These are phyloP conservation scores for Heterochromis multidens DNA, from an alignment of 2,113 vertebrate genomes.

Conservation along the genomic window DNA sequence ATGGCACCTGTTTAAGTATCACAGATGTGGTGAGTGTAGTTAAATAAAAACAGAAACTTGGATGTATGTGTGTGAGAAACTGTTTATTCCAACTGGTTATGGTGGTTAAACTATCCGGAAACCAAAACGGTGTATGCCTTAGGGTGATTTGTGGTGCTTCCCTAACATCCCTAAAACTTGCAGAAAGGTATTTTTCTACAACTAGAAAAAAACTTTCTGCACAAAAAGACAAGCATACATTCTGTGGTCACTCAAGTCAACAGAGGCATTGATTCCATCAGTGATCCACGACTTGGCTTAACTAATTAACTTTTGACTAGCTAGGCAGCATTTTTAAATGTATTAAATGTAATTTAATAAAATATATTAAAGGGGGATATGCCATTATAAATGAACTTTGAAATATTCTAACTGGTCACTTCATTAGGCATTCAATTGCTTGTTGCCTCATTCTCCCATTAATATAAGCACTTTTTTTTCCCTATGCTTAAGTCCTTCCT, in stretches of 20 bases:
- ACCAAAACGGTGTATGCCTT: not conserved
- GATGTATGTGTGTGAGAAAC: not conserved
- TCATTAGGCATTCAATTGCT: too few species aligned
- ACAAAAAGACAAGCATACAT: too few species aligned
- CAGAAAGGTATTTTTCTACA: not conserved
- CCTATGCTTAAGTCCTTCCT: too few species aligned
- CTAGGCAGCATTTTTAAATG: not conserved
- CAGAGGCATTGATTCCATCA: not conserved
- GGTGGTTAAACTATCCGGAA: not conserved
- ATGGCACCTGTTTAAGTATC: too few species aligned
- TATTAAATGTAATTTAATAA: not conserved
- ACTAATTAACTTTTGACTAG: not conserved
- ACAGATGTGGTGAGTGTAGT: not conserved
- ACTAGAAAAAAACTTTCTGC: too few species aligned
- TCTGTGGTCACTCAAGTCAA: too few species aligned
- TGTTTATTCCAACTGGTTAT: not conserved
- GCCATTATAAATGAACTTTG: too few species aligned
- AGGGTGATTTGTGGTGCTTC: too few species aligned
- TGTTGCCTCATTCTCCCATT: too few species aligned
- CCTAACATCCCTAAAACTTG: not conserved
- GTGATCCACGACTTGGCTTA: not conserved
- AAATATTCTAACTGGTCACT: too few species aligned
- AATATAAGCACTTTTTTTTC: too few species aligned
- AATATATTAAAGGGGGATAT: not conserved
- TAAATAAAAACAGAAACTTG: not conserved